Evolutionary conservation across 2,797 vertebrate genomes (phyloP).

Genomic region (Silurus lanzhouensis): DNA sequence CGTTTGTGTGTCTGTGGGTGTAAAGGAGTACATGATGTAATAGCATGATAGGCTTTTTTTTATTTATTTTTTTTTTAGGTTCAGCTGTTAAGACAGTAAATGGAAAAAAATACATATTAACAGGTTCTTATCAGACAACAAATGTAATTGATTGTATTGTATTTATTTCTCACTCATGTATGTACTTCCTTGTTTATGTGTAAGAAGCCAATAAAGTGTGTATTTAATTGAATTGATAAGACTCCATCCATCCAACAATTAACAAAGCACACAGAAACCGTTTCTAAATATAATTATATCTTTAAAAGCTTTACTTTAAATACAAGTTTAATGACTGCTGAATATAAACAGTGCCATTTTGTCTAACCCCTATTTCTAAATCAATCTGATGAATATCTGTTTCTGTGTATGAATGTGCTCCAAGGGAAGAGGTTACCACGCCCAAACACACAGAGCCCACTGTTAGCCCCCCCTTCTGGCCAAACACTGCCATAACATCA

Average conservation of each 20-base stretch:
- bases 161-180: not conserved
- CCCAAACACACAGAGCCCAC: slow-evolving; percentile 27
- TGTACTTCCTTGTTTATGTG: not conserved
- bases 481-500: slow-evolving; percentile 25
- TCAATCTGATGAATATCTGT: not conserved
- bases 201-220: not conserved
- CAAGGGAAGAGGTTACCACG: slow-evolving; percentile 32
- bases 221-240: not conserved
- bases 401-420: not conserved
- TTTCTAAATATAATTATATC: not conserved
- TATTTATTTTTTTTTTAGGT: not conserved
- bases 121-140: not conserved
- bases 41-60: not conserved
- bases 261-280: not conserved
- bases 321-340: not conserved
- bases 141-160: not conserved
- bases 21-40: not conserved
- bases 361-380: not conserved
- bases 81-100: not conserved
- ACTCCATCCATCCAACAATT: not conserved
- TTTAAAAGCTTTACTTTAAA: not conserved
- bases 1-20: not conserved
- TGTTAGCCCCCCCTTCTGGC: slow-evolving; percentile 39
- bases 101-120: not conserved
- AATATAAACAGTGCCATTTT: slow-evolving; percentile 4